A percentile compares a stretch with the other conserved stretches of the same genome.
These are phyloP conservation scores for Popillia japonica DNA, from an alignment of 1,140 invertebrate genomes.

Conservation along the genomic window DNA sequence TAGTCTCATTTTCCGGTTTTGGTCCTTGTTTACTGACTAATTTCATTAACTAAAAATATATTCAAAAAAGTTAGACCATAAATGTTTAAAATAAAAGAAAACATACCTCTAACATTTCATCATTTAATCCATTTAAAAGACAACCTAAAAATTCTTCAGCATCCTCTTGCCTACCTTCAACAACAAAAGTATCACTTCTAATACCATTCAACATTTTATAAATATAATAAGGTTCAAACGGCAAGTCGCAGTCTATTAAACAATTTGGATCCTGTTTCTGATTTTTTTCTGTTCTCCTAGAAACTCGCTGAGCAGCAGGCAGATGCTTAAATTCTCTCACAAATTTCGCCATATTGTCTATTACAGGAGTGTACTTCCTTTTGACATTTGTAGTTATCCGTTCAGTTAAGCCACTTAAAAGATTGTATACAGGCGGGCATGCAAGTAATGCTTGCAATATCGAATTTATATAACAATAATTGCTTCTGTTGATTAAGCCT, in stretches of 20 bases:
- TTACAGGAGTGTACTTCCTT: slow-evolving; percentile 80
- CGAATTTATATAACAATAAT: slow-evolving; percentile 96
- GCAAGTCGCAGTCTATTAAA: slow-evolving; percentile 66
- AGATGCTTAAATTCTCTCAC: slow-evolving; percentile 74
- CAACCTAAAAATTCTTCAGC: slow-evolving; percentile 95
- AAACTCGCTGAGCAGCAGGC: slow-evolving; percentile 61
- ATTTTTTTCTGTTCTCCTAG: slow-evolving; percentile 58
- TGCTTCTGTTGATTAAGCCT: slow-evolving; percentile 88
- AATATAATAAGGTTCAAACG: slow-evolving; percentile 84
- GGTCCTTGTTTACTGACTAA: slow-evolving; percentile 61
- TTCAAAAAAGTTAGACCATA: not conserved
- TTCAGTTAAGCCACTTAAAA: slow-evolving; percentile 77
- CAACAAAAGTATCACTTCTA: slow-evolving; percentile 71
- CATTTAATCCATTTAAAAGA: slow-evolving; percentile 91
- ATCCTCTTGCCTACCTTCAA: slow-evolving; percentile 91
- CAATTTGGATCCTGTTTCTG: slow-evolving; percentile 62
- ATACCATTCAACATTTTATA: slow-evolving; percentile 84
- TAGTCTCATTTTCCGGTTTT: not conserved
- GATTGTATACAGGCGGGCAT: slow-evolving; percentile 93
- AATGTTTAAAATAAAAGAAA: not conserved
- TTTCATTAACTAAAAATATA: slow-evolving; percentile 70
- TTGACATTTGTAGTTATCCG: slow-evolving; percentile 65
- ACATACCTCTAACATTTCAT: slow-evolving; percentile 90
- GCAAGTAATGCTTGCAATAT: slow-evolving; percentile 89
- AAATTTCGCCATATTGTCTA: slow-evolving; percentile 84